Percentiles rank a stretch among this genome's conserved stretches.
Conservation (phyloP, 2,113 vertebrate species). For the Melospiza melodia region DNA sequence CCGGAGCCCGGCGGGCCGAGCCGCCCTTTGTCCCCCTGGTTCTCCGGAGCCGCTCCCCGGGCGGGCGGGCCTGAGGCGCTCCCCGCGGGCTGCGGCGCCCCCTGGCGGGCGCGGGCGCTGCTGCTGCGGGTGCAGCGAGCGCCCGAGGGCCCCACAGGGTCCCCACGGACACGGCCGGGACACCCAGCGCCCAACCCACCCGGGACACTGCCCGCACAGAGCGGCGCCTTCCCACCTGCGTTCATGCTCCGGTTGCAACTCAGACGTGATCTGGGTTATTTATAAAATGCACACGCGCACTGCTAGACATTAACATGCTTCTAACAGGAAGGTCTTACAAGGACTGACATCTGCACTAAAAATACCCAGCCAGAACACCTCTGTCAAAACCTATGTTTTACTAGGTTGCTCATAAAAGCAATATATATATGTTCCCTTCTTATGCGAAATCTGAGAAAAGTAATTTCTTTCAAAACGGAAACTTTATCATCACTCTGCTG, state of each 20-base stretch:
- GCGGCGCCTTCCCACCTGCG: not conserved
- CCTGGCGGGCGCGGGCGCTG: not conserved
- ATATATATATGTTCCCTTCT: not conserved
- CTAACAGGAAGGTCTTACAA: not conserved
- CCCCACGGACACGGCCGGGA: not conserved
- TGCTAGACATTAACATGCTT: not conserved
- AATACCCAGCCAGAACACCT: not conserved
- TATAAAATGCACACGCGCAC: not conserved
- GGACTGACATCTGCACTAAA: not conserved
- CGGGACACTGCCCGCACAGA: fast-evolving
- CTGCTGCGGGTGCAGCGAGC: not conserved
- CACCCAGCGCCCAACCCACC: not conserved
- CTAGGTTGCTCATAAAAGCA: not conserved
- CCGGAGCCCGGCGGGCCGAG: not conserved
- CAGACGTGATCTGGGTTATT: not conserved
- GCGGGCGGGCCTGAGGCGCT: not conserved
- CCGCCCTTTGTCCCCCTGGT: not conserved
- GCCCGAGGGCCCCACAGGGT: fast-evolving
- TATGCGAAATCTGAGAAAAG: not conserved
- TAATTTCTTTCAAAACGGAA: not conserved
- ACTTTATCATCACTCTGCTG: not conserved
- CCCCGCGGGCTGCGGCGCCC: not conserved
- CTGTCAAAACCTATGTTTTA: not conserved
- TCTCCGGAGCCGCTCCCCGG: not conserved
- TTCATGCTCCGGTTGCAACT: not conserved